phyloP scores from a whole-genome alignment of 2,797 vertebrate genomes.

The Pelodytes ibericus region DNA sequence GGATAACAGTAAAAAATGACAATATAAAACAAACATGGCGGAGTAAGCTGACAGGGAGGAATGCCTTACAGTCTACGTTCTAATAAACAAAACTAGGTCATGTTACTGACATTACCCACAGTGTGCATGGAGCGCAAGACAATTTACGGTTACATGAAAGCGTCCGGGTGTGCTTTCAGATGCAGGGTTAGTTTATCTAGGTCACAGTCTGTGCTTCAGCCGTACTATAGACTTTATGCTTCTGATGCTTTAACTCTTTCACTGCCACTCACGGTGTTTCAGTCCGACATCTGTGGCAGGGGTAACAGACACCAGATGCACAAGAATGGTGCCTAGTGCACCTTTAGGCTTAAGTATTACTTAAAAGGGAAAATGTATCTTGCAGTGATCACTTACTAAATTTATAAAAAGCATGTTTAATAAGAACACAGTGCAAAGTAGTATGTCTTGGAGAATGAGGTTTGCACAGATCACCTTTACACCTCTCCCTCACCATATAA shows the following conservation, averaged over 20 bases:
- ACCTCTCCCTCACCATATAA: too few species aligned
- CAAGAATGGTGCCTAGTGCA: too few species aligned
- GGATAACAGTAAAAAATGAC: not conserved
- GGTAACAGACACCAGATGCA: too few species aligned
- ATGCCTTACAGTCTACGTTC: not conserved
- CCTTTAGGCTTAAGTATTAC: too few species aligned
- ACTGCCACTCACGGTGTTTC: not conserved
- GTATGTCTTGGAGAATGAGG: too few species aligned
- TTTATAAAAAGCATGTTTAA: too few species aligned
- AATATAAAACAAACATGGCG: constrained; percentile 26
- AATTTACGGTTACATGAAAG: constrained; percentile 15
- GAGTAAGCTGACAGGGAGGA: not conserved
- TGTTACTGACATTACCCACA: not conserved
- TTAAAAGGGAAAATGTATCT: too few species aligned
- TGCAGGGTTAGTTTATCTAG: constrained; percentile 30
- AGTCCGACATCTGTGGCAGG: too few species aligned
- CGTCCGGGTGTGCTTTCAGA: not conserved
- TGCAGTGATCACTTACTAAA: too few species aligned
- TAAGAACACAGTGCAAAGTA: too few species aligned
- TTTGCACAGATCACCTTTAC: too few species aligned
- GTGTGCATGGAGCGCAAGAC: not conserved
- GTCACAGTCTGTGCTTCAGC: constrained; percentile 22
- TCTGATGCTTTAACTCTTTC: constrained; percentile 9
- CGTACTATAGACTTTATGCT: constrained; percentile 34
- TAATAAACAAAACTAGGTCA: constrained; percentile 38